Conservation (phyloP, 2,113 vertebrate genomes). For the Pachypanchax playfairii region DNA sequence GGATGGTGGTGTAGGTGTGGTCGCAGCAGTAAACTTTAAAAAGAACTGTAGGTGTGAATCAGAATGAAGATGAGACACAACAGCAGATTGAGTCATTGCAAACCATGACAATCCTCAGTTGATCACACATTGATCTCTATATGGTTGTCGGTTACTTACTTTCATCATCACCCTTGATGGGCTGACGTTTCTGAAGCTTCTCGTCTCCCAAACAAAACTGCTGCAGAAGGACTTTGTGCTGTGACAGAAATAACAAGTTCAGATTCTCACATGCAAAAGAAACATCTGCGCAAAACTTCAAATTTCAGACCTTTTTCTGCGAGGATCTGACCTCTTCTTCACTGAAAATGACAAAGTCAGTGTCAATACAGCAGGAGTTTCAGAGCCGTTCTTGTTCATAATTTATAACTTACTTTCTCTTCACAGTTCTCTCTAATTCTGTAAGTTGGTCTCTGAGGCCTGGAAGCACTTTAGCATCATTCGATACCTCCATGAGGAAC, state of each 20-base stretch:
- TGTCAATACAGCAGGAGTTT: background rate
- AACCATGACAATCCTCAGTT: too few relatives aligned
- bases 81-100: background rate
- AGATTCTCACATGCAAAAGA: background rate
- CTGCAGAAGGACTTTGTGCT: constrained; percentile 95
- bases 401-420: constrained; percentile 85
- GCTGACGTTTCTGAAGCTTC: constrained; percentile 89
- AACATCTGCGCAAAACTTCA: background rate
- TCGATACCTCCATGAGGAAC: constrained; percentile 90
- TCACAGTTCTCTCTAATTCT: constrained; percentile 89
- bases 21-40: constrained; percentile 97
- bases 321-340: constrained; percentile 86
- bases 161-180: constrained; percentile 90
- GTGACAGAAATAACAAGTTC: constrained; percentile 11
- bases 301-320: constrained; percentile 87
- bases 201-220: constrained; percentile 93
- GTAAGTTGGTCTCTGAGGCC: constrained; percentile 90
- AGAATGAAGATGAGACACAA: constrained; percentile 17
- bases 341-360: constrained; percentile 65
- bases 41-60: constrained; percentile 82
- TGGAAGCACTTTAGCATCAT: constrained; percentile 87
- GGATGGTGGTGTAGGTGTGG: constrained; percentile 96
- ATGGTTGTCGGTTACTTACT: constrained; percentile 79
- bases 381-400: background rate
- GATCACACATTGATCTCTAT: too few relatives aligned